phyloP scores from a whole-genome alignment of 2,113 vertebrate genomes.

The Ceyx margarethae region DNA sequence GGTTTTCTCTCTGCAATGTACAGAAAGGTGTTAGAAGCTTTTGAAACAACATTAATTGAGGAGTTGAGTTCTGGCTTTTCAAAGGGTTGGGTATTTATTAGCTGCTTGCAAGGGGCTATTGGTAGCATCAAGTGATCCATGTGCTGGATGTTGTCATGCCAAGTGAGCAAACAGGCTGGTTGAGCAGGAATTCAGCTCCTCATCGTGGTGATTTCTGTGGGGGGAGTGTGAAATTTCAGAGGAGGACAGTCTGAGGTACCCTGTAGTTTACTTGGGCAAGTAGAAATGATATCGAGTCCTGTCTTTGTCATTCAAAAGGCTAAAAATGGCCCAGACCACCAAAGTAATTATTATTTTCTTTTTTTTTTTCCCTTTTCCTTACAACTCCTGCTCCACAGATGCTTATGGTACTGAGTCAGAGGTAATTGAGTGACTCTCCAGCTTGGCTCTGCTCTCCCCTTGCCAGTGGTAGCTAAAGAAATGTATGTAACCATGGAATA shows the following conservation, averaged over 20 bases:
- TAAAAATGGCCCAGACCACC: neutral
- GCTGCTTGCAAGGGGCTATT: neutral
- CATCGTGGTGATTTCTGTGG: accelerated
- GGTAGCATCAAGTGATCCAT: neutral
- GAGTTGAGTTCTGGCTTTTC: neutral
- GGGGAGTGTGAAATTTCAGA: neutral
- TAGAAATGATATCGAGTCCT: neutral
- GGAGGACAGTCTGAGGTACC: neutral
- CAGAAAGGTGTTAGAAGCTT: neutral
- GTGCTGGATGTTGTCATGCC: neutral
- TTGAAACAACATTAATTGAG: neutral
- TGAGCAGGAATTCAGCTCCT: neutral
- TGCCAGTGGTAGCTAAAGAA: conserved; percentile 4
- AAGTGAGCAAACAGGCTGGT: neutral
- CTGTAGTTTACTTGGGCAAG: neutral
- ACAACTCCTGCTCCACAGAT: neutral
- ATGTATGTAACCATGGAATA: neutral
- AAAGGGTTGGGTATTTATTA: neutral
- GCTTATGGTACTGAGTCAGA: neutral
- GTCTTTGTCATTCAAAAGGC: neutral
- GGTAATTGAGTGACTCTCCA: neutral
- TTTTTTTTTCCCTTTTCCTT: neutral
- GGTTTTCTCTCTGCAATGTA: neutral
- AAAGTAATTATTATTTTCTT: neutral
- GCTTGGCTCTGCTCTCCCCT: neutral